Base-by-base conservation (phyloP, 2,113 vertebrate genomes). In the Microtus richardsoni region DNA sequence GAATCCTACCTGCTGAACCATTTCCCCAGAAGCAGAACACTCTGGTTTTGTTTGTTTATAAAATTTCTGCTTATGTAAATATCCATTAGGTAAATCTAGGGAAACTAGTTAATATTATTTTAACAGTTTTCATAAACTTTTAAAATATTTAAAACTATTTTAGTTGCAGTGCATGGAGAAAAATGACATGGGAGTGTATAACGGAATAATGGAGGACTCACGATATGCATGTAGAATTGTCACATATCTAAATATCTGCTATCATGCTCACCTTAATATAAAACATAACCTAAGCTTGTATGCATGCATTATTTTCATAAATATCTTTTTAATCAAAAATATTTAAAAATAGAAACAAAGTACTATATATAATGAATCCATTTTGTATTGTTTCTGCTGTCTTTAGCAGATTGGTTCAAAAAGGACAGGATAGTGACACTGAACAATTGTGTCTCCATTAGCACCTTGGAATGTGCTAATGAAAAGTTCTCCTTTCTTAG, bases 361-460 rank as follows among this genome's bases (percentile, higher is more conserved):
- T n/a, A 41, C 1, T 26, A 11, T 28, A 3, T 41, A 26, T 39
- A 60, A 60, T 41, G 3, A 52, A 0, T 60, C 0, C 33, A 47
- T 54, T 77, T 70, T 74, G 2, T 39, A 49, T 90, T 33, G 1
- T 39, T 70, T 93, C 60, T 95, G 28, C 24, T 83, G 49, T 71
- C 7, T 0, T 30, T 78, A 16, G 7, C 49, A 41, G 19, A 12
- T n/a, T 36, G 4, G 44, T 44, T 52, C 47, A 71, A 6, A 91
- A n/a, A 49, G 26, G 8, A 0, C 5, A 70, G 36, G 13, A 44
- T 1, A 19, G 6, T 83, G 28, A 8, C 6, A 71, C 0, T 36
- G 24, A 49, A 36, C 3, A 5, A 2, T 4, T n/a, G 49, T 44
- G 39, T n/a, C 47, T 33, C 7, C 3, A 7, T 60, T 10, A 70